Percentiles rank a stretch among this genome's conserved stretches.
phyloP scores from a whole-genome alignment of 1,140 invertebrate species.

The Zaprionus nigranus region DNA sequence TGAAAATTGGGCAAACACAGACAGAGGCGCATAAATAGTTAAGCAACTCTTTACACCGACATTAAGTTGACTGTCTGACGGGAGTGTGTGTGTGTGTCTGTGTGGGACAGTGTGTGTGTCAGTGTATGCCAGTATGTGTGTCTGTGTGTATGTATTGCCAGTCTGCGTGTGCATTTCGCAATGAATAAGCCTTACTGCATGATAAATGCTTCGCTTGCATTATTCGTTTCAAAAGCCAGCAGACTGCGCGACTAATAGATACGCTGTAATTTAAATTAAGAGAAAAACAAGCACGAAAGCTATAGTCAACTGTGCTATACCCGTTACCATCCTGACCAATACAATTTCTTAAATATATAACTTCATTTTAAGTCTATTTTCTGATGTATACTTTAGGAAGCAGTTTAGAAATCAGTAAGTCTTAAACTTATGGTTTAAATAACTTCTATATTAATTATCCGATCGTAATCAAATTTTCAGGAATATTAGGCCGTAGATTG shows the following conservation, averaged over 20 bases:
- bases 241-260: neutral
- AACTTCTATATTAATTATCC: no score
- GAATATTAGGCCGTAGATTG: no score
- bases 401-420: no score
- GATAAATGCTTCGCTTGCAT: conserved; percentile 38
- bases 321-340: no score
- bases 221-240: neutral
- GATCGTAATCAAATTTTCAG: no score
- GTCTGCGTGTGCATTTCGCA: neutral
- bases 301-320: no score
- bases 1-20: conserved; percentile 41
- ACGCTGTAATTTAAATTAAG: conserved; percentile 4
- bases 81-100: neutral
- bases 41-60: conserved; percentile 40
- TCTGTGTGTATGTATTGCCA: conserved; percentile 3
- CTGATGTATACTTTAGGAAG: accelerated
- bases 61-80: conserved; percentile 15
- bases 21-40: conserved; percentile 44
- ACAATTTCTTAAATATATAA: no score
- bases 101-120: neutral
- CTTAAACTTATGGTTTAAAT: no score
- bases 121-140: neutral
- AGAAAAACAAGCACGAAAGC: no score
- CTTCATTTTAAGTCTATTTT: no score
- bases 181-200: conserved; percentile 10